phyloP scores from a whole-genome alignment of 2,888 invertebrate genomes.

The Watsonalla binaria region DNA sequence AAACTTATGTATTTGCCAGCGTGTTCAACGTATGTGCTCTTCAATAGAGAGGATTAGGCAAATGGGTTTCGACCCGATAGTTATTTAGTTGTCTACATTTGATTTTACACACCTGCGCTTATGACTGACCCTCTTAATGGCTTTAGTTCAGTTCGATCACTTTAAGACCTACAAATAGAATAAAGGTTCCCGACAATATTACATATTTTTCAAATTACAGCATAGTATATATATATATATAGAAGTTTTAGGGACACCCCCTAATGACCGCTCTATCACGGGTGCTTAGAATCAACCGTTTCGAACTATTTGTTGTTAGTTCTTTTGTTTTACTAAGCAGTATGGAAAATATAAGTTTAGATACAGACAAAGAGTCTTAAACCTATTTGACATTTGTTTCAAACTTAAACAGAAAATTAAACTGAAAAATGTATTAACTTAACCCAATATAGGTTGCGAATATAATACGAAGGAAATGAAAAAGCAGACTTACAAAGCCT shows the following conservation, averaged over 20 bases:
- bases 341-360: background rate
- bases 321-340: too few species aligned
- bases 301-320: too few species aligned
- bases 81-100: slow-evolving; percentile 57
- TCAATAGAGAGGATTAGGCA: slow-evolving; percentile 37
- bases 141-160: slow-evolving; percentile 55
- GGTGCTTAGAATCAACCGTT: too few species aligned
- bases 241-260: too few species aligned
- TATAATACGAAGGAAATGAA: slow-evolving; percentile 20
- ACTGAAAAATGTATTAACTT: slow-evolving; percentile 24
- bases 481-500: slow-evolving; percentile 26
- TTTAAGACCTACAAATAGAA: slow-evolving; percentile 25
- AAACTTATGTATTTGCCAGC: background rate
- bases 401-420: slow-evolving; percentile 14
- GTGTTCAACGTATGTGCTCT: slow-evolving; percentile 7
- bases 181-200: too few species aligned
- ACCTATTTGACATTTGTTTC: background rate
- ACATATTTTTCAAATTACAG: too few species aligned
- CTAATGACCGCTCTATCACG: too few species aligned
- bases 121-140: slow-evolving; percentile 60
- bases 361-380: background rate
- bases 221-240: too few species aligned
- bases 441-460: slow-evolving; percentile 28
- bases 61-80: slow-evolving; percentile 53
- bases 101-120: slow-evolving; percentile 65